Base-by-base conservation (phyloP, 2,888 invertebrate species). In the Lingula anatina region DNA sequence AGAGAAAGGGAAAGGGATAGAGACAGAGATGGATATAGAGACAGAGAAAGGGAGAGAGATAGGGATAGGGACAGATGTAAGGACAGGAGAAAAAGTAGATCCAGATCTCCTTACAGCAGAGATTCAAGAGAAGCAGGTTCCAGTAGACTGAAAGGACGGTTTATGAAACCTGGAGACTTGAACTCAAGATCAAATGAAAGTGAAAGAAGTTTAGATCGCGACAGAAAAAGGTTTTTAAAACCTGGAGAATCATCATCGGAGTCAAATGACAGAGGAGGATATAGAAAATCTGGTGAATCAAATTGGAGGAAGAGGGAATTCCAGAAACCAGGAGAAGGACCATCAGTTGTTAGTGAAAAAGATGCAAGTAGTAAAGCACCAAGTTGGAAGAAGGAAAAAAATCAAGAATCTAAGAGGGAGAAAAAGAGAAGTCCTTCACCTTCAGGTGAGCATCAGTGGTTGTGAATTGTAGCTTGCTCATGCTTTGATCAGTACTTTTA, bases 301-400 rank as follows among this genome's bases (percentile, higher is more conserved):
- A 42, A 36, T 24, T 40, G 27, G 18, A 50, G 46, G 41, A 12
- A 27, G 18, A 31, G 23, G 15, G 36, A 42, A 35, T 54, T 54
- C 39, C 37, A 51, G 48, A 51, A 48, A 23, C 54, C 54, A 37
- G 51, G 40, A 26, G 48, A 51, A 5, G 15, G 27, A n/a, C n/a
- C 9, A n/a, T 18, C 23, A 18, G 45, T 27, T 38, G 31, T 18
- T 7, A 36, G 15, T 27, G 48, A 51, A 7, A 28, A 20, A 23
- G 20, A 43, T 7, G 2, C 26, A 18, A 36, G 21, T 18, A 46
- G 39, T 31, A n/a, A n/a, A 40, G n/a, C 18, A 20, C 61, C 62
- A 25, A 53, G 58, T 18, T 65, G 63, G 64, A 63, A 54, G 49
- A 66, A 65, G 53, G 62, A 60, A 38, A 47, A 47, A 12, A 44